Percentiles rank a stretch among this genome's conserved stretches.
Evolutionary conservation across 2,797 vertebrate genomes (phyloP).

Genomic region (Chlorospingus flavigularis): DNA sequence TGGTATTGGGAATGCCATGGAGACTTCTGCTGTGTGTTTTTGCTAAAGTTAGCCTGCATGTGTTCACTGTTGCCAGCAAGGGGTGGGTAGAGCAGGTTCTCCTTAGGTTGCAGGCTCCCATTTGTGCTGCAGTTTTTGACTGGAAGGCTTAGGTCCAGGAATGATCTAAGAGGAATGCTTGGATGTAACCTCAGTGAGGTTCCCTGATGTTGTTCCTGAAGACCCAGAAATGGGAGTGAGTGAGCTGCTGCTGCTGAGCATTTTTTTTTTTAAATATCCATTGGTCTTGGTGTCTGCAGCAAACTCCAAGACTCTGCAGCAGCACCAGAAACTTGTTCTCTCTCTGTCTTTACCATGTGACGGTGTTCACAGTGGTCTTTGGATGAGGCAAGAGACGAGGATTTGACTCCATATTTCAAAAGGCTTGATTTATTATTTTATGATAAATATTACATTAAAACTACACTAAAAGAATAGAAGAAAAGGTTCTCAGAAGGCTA

Average conservation of each 20-base stretch:
- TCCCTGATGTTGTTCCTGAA: neutral
- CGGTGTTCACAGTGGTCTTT: too few species aligned
- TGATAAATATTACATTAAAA: too few species aligned
- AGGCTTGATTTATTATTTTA: too few species aligned
- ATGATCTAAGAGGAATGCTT: neutral
- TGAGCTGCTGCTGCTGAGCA: neutral
- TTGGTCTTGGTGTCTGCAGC: neutral
- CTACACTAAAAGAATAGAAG: too few species aligned
- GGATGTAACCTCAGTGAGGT: neutral
- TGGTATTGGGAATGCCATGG: neutral
- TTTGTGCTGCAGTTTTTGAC: neutral
- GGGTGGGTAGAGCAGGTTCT: neutral
- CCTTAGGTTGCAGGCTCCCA: accelerated
- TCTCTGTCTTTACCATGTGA: neutral
- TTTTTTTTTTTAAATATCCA: neutral
- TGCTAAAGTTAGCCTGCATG: neutral
- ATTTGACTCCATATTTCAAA: too few species aligned
- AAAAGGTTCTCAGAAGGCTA: too few species aligned
- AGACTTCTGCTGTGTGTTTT: neutral
- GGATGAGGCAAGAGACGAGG: too few species aligned
- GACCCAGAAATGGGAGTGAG: neutral
- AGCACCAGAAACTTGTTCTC: neutral
- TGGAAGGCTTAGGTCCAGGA: neutral
- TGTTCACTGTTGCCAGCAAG: neutral
- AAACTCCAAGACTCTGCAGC: neutral